Conservation (phyloP, 2,113 vertebrate genomes). For the Campylorhamphus procurvoides region DNA sequence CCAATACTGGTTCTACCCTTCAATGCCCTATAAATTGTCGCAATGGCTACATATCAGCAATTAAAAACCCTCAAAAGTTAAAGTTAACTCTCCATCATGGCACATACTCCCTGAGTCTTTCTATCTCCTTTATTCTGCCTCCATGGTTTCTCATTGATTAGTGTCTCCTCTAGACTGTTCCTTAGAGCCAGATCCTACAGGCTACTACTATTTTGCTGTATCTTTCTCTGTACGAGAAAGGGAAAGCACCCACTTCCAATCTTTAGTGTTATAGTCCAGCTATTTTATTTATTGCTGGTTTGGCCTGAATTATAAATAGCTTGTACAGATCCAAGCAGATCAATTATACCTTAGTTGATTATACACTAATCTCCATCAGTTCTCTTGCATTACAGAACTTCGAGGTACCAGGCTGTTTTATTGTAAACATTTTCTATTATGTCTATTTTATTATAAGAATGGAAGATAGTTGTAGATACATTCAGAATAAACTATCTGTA, state of each 20-base stretch:
- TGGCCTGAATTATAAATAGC: neutral
- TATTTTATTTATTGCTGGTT: neutral
- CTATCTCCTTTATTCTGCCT: neutral
- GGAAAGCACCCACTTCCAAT: neutral
- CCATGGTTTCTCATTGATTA: neutral
- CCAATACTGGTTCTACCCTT: neutral
- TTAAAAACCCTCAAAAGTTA: neutral
- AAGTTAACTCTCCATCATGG: fast-evolving
- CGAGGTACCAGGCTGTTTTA: neutral
- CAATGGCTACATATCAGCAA: fast-evolving
- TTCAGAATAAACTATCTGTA: neutral
- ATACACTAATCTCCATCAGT: neutral
- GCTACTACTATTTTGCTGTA: neutral
- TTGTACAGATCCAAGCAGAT: neutral
- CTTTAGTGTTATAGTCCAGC: neutral
- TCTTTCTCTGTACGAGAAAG: neutral
- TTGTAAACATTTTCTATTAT: neutral
- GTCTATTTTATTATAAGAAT: neutral
- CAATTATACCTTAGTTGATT: neutral
- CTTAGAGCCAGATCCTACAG: neutral
- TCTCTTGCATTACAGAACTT: neutral
- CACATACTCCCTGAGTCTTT: neutral
- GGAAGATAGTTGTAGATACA: neutral
- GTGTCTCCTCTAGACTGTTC: neutral
- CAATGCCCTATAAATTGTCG: neutral